Percentiles rank a stretch among this genome's conserved stretches.
These are phyloP conservation scores for Stratiomys singularior DNA, from an alignment of 2,888 invertebrate genomes.

Conservation along the genomic window DNA sequence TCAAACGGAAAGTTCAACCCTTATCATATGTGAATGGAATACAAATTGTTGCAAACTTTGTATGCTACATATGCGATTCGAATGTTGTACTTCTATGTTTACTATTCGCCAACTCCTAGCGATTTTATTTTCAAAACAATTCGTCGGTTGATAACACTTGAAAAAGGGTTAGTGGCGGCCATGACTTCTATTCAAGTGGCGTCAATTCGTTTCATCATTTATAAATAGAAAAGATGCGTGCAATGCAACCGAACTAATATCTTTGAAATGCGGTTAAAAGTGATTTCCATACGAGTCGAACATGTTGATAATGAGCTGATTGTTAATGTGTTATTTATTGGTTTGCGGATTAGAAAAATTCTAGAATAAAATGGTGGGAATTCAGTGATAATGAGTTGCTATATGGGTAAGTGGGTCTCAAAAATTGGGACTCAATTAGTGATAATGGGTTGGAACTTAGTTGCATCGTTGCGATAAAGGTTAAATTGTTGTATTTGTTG, in stretches of 20 bases:
- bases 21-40: too few species aligned
- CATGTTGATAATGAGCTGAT: neutral
- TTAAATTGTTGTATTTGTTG: neutral
- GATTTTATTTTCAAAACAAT: neutral
- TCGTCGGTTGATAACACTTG: neutral
- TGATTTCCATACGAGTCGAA: neutral
- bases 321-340: neutral
- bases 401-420: neutral
- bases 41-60: too few species aligned
- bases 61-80: too few species aligned
- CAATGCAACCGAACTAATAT: too few species aligned
- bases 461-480: neutral
- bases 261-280: too few species aligned
- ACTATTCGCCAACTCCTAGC: too few species aligned
- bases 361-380: neutral
- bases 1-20: too few species aligned
- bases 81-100: too few species aligned
- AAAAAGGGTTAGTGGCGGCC: neutral
- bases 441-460: neutral
- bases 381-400: neutral
- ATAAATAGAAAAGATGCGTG: too few species aligned
- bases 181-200: neutral
- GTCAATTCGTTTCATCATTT: neutral
- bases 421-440: neutral
- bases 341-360: neutral